phyloP scores from a whole-genome alignment of 2,113 vertebrate genomes.

The Bubo scandiacus region DNA sequence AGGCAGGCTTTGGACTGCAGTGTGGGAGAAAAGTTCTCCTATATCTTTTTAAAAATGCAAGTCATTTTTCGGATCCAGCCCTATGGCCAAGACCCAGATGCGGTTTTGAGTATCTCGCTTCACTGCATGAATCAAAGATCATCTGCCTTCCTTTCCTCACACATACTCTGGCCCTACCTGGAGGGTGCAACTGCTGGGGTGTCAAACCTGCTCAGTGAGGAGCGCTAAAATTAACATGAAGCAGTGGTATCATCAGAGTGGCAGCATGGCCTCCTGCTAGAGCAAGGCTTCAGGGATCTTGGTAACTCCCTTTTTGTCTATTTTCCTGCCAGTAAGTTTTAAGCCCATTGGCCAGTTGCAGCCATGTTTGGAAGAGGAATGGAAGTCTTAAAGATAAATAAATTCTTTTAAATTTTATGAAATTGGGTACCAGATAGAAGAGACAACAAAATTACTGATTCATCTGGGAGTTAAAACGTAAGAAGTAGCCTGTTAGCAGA shows the following conservation, averaged over 20 bases:
- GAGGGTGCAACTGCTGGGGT: background rate
- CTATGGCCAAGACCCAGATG: background rate
- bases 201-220: background rate
- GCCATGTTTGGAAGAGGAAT: background rate
- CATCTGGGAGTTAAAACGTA: background rate
- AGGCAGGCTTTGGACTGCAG: background rate
- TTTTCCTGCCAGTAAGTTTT: background rate
- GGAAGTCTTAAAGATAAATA: background rate
- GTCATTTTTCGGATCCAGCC: background rate
- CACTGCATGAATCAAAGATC: background rate
- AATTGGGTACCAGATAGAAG: background rate
- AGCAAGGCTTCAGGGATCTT: background rate
- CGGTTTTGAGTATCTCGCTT: background rate
- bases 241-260: background rate
- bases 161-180: background rate
- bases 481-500: background rate
- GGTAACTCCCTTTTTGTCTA: background rate
- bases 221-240: background rate
- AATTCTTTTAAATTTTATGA: background rate
- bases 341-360: background rate
- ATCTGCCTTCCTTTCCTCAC: background rate
- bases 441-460: background rate
- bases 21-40: background rate
- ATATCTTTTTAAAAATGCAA: background rate
- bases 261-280: background rate